These are phyloP conservation scores for Herminia tarsipennalis DNA, from an alignment of 2,888 invertebrate species.

Conservation along the genomic window DNA sequence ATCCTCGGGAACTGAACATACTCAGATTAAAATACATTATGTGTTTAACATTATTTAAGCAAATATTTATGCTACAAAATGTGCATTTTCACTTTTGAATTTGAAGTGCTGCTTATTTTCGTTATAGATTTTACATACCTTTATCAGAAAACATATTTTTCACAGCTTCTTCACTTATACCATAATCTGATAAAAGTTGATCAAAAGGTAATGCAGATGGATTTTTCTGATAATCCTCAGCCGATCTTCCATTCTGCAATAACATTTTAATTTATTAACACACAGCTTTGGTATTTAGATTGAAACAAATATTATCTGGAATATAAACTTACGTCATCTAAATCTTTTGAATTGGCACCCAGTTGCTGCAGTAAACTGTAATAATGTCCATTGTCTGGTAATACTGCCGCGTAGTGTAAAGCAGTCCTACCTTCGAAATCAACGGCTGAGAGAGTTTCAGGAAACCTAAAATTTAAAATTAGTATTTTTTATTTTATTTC, in stretches of 20 bases:
- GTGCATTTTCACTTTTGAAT: neutral
- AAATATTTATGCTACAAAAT: neutral
- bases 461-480: constrained; percentile 87
- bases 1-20: constrained; percentile 89
- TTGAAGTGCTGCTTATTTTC: constrained; percentile 1
- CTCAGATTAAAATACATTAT: constrained; percentile 30
- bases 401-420: constrained; percentile 94
- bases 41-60: constrained; percentile 16
- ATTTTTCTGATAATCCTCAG: constrained; percentile 91
- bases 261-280: constrained; percentile 8
- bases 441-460: constrained; percentile 92
- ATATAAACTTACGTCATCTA: constrained; percentile 90
- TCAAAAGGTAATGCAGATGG: constrained; percentile 89
- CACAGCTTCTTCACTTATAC: constrained; percentile 88
- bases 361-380: constrained; percentile 94
- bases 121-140: constrained; percentile 83
- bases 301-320: neutral
- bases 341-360: constrained; percentile 92
- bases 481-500: no score
- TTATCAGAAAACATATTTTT: constrained; percentile 91
- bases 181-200: constrained; percentile 88
- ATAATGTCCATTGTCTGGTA: constrained; percentile 94
- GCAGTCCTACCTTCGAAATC: constrained; percentile 94
- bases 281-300: neutral
- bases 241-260: constrained; percentile 90